A percentile compares a stretch with the other conserved stretches of the same genome.
phyloP scores from a whole-genome alignment of 2,797 vertebrate species.

The Tauraco hartlaubi region DNA sequence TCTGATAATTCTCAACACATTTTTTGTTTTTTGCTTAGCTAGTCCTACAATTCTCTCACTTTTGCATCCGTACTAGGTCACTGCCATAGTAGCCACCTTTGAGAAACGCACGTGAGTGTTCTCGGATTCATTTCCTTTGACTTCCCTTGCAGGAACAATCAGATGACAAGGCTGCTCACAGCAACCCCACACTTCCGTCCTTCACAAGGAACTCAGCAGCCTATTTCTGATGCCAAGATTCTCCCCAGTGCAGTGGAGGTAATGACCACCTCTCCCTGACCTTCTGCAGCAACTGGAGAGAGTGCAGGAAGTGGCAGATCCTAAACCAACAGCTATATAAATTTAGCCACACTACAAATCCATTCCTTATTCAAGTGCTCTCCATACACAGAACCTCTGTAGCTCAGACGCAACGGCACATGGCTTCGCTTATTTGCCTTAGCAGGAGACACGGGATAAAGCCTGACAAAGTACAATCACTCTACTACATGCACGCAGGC shows the following conservation, averaged over 20 bases:
- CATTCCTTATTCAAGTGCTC: background rate
- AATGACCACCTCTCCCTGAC: background rate
- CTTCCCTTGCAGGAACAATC: background rate
- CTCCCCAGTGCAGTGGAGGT: accelerated
- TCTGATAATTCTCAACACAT: background rate
- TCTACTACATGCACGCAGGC: accelerated
- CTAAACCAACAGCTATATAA: accelerated
- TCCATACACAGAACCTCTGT: background rate
- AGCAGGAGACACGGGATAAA: background rate
- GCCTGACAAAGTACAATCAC: accelerated
- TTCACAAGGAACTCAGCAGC: too few relatives aligned
- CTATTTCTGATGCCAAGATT: background rate
- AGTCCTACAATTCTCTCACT: background rate
- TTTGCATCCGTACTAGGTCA: background rate
- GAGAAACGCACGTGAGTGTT: accelerated
- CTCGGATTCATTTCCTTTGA: background rate
- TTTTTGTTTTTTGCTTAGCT: background rate
- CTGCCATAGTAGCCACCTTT: background rate
- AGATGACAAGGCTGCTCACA: background rate
- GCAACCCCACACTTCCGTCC: accelerated
- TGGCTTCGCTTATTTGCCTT: background rate
- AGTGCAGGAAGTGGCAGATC: background rate
- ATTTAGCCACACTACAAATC: background rate
- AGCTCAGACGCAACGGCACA: accelerated
- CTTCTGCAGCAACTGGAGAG: background rate